Evolutionary conservation across 2,113 vertebrate species (phyloP).

Genomic region (Diphyllodes magnificus): DNA sequence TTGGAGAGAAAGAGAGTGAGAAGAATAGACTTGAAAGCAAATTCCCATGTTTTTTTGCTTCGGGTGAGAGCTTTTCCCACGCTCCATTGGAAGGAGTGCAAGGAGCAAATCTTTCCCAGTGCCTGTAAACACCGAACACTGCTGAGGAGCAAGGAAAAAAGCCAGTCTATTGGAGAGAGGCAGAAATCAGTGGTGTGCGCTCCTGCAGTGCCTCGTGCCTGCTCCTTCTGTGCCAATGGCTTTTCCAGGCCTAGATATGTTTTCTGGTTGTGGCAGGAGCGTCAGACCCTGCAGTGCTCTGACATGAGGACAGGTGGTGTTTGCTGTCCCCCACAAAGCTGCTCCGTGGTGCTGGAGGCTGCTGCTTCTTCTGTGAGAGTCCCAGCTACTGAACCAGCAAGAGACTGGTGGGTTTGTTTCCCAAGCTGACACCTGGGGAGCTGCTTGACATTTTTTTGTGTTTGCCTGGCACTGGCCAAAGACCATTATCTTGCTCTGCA

Average conservation of each 20-base stretch:
- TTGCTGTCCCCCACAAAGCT: neutral
- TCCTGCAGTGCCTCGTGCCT: accelerated
- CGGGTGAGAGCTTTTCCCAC: conserved; percentile 47
- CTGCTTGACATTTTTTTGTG: neutral
- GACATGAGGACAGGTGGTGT: neutral
- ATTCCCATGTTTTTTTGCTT: conserved; percentile 45
- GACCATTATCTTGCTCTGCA: neutral
- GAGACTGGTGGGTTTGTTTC: neutral
- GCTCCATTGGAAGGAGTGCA: conserved; percentile 35
- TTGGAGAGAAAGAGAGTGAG: conserved; percentile 40
- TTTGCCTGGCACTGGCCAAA: neutral
- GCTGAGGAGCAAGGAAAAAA: neutral
- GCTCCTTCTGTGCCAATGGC: neutral
- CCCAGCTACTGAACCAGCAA: neutral
- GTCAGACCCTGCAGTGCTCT: neutral
- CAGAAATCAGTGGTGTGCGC: accelerated
- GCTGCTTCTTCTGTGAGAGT: neutral
- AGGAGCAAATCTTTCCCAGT: conserved; percentile 30
- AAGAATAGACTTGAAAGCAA: conserved; percentile 64
- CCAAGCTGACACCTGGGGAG: neutral
- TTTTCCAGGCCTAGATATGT: neutral
- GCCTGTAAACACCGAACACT: neutral
- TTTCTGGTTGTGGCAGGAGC: neutral
- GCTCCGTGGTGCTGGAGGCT: neutral
- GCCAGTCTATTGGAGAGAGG: neutral